phyloP scores from a whole-genome alignment of 1,140 invertebrate species.

The Drosophila sp. region DNA sequence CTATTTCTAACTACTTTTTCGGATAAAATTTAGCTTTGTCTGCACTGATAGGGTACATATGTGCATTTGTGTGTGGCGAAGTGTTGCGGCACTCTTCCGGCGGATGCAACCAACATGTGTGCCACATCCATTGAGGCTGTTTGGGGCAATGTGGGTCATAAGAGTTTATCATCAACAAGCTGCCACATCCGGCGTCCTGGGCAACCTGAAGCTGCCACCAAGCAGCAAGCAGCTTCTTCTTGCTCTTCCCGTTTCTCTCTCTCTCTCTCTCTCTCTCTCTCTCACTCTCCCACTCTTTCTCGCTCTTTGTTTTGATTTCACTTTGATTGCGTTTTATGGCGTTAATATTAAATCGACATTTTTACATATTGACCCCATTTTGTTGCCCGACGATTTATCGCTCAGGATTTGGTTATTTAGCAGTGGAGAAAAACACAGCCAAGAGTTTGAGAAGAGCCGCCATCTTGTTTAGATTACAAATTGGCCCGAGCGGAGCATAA shows the following conservation, averaged over 20 bases:
- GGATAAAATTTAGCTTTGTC: too few relatives aligned
- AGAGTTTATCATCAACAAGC: conserved; percentile 81
- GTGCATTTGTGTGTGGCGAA: conserved; percentile 34
- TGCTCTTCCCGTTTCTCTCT: conserved; percentile 45
- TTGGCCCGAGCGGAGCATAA: conserved; percentile 52
- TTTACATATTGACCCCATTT: conserved; percentile 42
- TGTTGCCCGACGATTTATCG: conserved; percentile 55
- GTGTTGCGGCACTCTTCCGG: conserved; percentile 78
- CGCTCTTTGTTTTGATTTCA: conserved; percentile 58
- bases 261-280: conserved; percentile 53
- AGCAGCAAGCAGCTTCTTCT: too few relatives aligned
- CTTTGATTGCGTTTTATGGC: conserved; percentile 73
- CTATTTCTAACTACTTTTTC: too few relatives aligned
- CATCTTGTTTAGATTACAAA: conserved; percentile 83
- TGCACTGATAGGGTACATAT: not conserved
- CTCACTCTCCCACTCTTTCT: conserved; percentile 22
- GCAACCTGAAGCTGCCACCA: conserved; percentile 66
- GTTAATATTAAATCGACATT: conserved; percentile 78
- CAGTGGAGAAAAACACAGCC: not conserved
- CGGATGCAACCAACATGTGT: conserved; percentile 68
- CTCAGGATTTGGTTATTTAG: conserved; percentile 65
- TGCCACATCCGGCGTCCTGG: conserved; percentile 67
- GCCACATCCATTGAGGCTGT: conserved; percentile 28
- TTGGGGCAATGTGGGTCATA: conserved; percentile 70
- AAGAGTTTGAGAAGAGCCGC: conserved; percentile 17